phyloP scores from a whole-genome alignment of 64 coral and sea anemone genomes.

The Catalaphyllia jardinei region DNA sequence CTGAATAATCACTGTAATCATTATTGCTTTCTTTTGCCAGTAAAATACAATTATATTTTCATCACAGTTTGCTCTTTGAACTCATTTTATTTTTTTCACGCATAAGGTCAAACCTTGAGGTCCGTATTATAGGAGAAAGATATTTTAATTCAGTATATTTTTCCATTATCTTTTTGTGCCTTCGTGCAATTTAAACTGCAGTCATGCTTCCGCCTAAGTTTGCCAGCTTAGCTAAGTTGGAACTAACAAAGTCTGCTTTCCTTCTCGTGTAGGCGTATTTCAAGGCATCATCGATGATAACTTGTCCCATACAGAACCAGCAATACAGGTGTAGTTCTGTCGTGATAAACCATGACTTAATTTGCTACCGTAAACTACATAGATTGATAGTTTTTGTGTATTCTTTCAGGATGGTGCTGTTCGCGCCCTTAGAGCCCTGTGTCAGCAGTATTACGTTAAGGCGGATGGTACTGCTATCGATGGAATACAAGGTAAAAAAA shows the following conservation, averaged over 20 bases:
- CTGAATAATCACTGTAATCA: neutral
- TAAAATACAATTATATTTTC: neutral
- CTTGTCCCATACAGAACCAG: constrained; percentile 78
- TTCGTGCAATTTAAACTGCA: no score
- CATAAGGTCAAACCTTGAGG: no score
- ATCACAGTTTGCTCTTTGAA: no score
- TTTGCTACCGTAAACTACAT: neutral
- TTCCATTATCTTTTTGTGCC: no score
- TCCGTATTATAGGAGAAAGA: no score
- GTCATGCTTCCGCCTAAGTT: no score
- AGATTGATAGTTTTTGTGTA: neutral
- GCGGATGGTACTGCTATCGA: constrained; percentile 52
- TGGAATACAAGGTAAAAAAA: constrained; percentile 79
- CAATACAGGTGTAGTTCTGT: constrained; percentile 71
- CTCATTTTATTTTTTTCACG: no score
- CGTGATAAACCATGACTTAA: no score
- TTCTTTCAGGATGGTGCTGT: constrained; percentile 81
- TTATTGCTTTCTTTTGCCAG: neutral
- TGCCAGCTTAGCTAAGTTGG: no score
- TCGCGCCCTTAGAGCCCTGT: constrained; percentile 65
- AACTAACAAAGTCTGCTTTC: neutral
- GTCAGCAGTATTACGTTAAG: constrained; percentile 67
- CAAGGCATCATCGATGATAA: constrained; percentile 72
- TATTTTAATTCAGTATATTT: neutral
- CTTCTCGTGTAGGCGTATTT: neutral